A percentile compares a stretch with the other conserved stretches of the same genome.
These are phyloP conservation scores for Drosophila pseudotalamancana DNA, from an alignment of 2,888 invertebrate genomes.

Conservation along the genomic window DNA sequence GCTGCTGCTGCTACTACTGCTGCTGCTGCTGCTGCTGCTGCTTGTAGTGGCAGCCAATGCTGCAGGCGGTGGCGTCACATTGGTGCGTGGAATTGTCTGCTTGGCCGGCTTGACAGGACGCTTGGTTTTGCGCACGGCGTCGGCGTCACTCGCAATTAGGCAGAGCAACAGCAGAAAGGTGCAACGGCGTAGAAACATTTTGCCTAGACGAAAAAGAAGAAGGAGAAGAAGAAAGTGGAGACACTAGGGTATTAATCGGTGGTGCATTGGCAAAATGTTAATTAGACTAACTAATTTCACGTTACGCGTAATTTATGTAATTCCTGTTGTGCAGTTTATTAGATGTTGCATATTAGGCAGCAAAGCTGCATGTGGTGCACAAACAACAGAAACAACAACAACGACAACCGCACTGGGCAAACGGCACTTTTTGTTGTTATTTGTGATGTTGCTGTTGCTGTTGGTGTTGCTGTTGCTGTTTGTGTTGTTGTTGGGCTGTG, in stretches of 20 bases:
- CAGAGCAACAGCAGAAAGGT: slow-evolving; percentile 80
- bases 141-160: slow-evolving; percentile 80
- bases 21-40: slow-evolving; percentile 36
- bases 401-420: slow-evolving; percentile 14
- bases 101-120: slow-evolving; percentile 82
- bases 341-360: slow-evolving; percentile 48
- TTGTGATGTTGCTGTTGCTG: too few species aligned
- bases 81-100: slow-evolving; percentile 83
- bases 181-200: slow-evolving; percentile 82
- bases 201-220: slow-evolving; percentile 65
- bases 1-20: slow-evolving; percentile 21
- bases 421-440: slow-evolving; percentile 50
- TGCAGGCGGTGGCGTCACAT: slow-evolving; percentile 81
- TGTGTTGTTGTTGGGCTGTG: background rate
- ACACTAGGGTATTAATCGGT: slow-evolving; percentile 4
- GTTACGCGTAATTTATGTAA: slow-evolving; percentile 76
- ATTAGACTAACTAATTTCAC: slow-evolving; percentile 65
- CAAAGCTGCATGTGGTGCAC: slow-evolving; percentile 28
- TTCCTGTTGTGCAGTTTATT: slow-evolving; percentile 69
- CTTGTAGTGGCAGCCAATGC: slow-evolving; percentile 64
- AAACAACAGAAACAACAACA: slow-evolving; percentile 5
- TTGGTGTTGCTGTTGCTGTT: too few species aligned
- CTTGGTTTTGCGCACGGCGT: slow-evolving; percentile 82
- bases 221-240: background rate
- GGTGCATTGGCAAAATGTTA: slow-evolving; percentile 54